Conservation (phyloP, 2,888 invertebrate species). For the Rhaphigaster nebulosa region DNA sequence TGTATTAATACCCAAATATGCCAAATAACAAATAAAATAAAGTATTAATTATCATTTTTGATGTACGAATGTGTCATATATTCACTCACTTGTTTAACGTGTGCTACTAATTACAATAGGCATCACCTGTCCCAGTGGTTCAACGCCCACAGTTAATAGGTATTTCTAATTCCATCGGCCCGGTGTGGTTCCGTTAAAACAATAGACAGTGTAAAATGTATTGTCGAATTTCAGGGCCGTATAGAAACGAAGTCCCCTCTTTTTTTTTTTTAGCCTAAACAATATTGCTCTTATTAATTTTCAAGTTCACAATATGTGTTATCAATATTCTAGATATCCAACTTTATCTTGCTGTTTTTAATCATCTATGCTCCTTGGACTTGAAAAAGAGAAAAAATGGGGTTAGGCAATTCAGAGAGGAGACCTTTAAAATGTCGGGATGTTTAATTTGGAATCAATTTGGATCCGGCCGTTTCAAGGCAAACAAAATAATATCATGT, state of each 20-base stretch:
- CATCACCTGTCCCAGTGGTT: not conserved
- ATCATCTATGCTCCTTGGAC: too few species aligned
- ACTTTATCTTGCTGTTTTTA: too few species aligned
- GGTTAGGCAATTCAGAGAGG: not conserved
- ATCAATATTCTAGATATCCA: too few species aligned
- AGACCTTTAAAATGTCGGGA: conserved; percentile 23
- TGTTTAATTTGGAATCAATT: conserved; percentile 6
- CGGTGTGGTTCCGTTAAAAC: conserved; percentile 54
- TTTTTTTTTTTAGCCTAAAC: not conserved
- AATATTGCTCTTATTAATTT: not conserved
- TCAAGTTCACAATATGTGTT: not conserved
- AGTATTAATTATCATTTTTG: too few species aligned
- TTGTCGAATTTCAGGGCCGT: not conserved
- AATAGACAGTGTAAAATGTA: not conserved
- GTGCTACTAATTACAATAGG: not conserved
- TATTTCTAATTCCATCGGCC: conserved; percentile 1
- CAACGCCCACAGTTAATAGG: conserved; percentile 27
- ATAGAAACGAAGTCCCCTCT: not conserved
- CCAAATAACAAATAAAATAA: too few species aligned
- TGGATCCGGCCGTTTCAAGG: conserved; percentile 1
- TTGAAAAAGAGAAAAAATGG: not conserved
- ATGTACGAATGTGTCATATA: not conserved
- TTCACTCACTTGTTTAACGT: not conserved
- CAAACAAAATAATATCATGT: conserved; percentile 15
- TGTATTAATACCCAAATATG: too few species aligned